These are phyloP conservation scores for Atta cephalotes DNA, from an alignment of 1,140 invertebrate genomes.

Conservation along the genomic window DNA sequence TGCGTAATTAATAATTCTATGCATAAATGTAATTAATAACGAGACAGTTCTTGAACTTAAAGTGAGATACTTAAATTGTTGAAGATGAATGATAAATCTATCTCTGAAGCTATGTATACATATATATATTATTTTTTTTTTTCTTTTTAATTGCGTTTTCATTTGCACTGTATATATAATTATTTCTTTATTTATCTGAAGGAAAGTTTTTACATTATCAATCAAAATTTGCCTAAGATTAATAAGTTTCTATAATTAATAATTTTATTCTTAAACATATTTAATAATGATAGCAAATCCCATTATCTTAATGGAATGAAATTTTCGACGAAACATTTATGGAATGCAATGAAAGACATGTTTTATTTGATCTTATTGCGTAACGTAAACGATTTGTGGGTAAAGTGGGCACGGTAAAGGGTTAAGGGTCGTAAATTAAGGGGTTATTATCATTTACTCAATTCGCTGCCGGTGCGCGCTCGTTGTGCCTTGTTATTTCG, in stretches of 20 bases:
- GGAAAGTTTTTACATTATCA: neutral
- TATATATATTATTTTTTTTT: too few relatives aligned
- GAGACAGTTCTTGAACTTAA: too few relatives aligned
- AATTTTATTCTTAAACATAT: neutral
- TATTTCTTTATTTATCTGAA: neutral
- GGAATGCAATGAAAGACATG: neutral
- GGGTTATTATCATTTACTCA: slow-evolving; percentile 46
- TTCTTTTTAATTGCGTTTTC: too few relatives aligned
- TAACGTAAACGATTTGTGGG: slow-evolving; percentile 26
- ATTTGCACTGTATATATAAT: too few relatives aligned
- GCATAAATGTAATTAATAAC: neutral
- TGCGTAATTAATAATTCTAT: slow-evolving; percentile 20
- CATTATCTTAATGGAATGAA: neutral
- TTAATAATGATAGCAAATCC: neutral
- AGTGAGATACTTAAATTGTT: too few relatives aligned
- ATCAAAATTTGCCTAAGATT: neutral
- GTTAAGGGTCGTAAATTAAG: slow-evolving; percentile 33
- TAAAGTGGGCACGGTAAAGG: slow-evolving; percentile 15
- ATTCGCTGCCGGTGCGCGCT: slow-evolving; percentile 47
- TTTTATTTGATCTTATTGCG: slow-evolving; percentile 43
- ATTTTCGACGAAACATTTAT: neutral
- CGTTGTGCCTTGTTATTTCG: slow-evolving; percentile 55
- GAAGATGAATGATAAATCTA: too few relatives aligned
- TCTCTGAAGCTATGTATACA: too few relatives aligned
- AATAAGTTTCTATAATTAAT: neutral